Evolutionary conservation across 2,888 invertebrate species (phyloP), one percentile per base, ranked within the genome.

Genomic region (Isoperla grammatica): DNA sequence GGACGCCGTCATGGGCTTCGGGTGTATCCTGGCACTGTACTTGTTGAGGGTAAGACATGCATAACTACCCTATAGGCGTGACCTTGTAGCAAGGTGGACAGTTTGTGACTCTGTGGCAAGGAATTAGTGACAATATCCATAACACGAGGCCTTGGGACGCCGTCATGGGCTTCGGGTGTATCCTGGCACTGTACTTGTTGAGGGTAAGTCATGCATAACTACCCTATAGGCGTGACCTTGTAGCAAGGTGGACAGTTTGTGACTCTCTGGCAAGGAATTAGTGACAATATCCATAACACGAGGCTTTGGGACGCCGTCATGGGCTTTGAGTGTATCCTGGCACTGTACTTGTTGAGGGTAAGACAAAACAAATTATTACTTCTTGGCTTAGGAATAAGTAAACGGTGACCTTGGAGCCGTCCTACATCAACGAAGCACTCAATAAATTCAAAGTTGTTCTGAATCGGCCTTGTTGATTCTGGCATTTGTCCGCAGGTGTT

Each of bases 91-190:
- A 29, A 29, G 8, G 29, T 29, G 4, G 29, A 29, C n/a, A n/a
- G n/a, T 88, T 90, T 71, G 69, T 88, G 15, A 74, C 85, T 69
- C 85, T 87, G 54, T 86, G 87, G 84, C 79, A 81, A 61, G 82
- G 84, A 22, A 78, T 90, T 64, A 84, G 85, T 72, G 79, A 82
- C 67, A 84, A 88, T 73, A 84, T 88, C 62, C 78, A 79, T 0
- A 84, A 88, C 72, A 86, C 87, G 13, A 79, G 83, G 56, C 75
- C 82, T n/a, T 85, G 86, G 81, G 90, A 90, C 73, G 74, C 85
- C 1, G 75, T 83, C 56, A 78, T 90, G 49, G 89, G 89, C 1
- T 69, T 87, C 61, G 71, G 77, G 40, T 89, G 87, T 72, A 87
- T 90, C 74, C 72, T 82, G 6, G 76, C 87, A 60, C 77, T 90